phyloP scores from a whole-genome alignment of 35 echinoderm and acorn worm species.

The Ophiothrix spiculata region DNA sequence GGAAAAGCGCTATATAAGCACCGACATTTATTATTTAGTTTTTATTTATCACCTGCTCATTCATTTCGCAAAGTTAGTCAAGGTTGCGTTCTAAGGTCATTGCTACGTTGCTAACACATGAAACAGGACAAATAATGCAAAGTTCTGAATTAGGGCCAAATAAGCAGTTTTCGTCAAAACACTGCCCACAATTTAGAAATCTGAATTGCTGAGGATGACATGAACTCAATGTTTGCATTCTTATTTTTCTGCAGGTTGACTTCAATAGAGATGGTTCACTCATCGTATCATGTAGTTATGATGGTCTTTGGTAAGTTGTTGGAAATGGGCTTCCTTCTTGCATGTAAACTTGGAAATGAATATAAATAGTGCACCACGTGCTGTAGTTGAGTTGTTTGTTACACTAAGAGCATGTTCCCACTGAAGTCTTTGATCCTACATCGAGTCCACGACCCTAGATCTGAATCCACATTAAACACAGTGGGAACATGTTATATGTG shows the following conservation, averaged over 20 bases:
- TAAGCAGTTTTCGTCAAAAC: not conserved
- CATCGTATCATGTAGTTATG: conserved; percentile 98
- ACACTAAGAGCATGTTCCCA: too few relatives aligned
- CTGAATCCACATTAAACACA: too few relatives aligned
- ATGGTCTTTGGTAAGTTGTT: conserved; percentile 98
- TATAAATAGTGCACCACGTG: too few relatives aligned
- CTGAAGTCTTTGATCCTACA: too few relatives aligned
- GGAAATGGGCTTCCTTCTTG: not conserved
- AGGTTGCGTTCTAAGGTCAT: too few relatives aligned
- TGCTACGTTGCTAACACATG: not conserved
- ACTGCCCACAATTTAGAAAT: not conserved
- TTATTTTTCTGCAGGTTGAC: conserved; percentile 75
- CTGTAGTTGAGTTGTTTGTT: too few relatives aligned
- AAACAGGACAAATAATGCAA: not conserved
- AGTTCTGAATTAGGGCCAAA: not conserved
- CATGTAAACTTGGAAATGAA: not conserved
- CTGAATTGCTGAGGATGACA: not conserved
- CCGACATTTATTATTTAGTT: too few relatives aligned
- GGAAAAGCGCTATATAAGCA: too few relatives aligned
- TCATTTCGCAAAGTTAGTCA: too few relatives aligned
- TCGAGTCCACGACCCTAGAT: too few relatives aligned
- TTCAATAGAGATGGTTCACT: conserved; percentile 99
- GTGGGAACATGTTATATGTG: too few relatives aligned
- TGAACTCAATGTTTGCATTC: not conserved
- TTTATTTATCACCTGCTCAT: too few relatives aligned